Percentiles rank a stretch among this genome's conserved stretches.
Conservation (phyloP, 2,888 invertebrate genomes). For the Ectemnius lituratus region DNA sequence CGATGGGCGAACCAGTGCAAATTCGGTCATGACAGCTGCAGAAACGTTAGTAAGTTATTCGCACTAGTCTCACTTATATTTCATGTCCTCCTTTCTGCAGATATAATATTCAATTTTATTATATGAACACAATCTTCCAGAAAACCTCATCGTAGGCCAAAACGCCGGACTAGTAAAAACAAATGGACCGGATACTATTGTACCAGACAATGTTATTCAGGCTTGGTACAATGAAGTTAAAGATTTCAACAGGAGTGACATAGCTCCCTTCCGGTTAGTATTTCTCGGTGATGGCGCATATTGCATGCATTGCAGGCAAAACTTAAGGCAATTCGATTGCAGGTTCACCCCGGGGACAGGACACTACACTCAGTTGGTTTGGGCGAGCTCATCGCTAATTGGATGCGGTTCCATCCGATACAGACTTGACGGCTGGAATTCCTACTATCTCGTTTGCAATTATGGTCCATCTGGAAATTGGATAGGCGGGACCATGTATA, state of each 20-base stretch:
- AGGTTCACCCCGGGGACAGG: constrained; percentile 49
- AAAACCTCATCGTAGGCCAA: constrained; percentile 72
- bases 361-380: constrained; percentile 79
- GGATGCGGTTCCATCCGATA: constrained; percentile 78
- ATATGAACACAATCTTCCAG: neutral
- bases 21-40: constrained; percentile 70
- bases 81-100: neutral
- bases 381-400: too few relatives aligned
- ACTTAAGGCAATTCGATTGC: neutral
- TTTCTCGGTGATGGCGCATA: neutral
- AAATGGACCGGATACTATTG: neutral
- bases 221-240: constrained; percentile 76
- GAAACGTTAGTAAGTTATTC: constrained; percentile 62
- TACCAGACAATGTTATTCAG: constrained; percentile 47
- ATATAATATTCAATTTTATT: neutral
- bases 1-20: constrained; percentile 78
- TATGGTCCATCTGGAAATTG: constrained; percentile 77
- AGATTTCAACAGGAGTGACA: constrained; percentile 49
- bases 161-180: constrained; percentile 67
- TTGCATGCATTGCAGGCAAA: neutral
- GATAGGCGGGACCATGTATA: too few relatives aligned
- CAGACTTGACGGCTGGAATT: constrained; percentile 54
- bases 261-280: constrained; percentile 10
- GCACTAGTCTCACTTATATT: neutral
- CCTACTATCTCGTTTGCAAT: constrained; percentile 75